A percentile compares a stretch with the other conserved stretches of the same genome.
These are phyloP conservation scores for Zaprionus lachaisei DNA, from an alignment of 1,140 invertebrate species.

Conservation along the genomic window DNA sequence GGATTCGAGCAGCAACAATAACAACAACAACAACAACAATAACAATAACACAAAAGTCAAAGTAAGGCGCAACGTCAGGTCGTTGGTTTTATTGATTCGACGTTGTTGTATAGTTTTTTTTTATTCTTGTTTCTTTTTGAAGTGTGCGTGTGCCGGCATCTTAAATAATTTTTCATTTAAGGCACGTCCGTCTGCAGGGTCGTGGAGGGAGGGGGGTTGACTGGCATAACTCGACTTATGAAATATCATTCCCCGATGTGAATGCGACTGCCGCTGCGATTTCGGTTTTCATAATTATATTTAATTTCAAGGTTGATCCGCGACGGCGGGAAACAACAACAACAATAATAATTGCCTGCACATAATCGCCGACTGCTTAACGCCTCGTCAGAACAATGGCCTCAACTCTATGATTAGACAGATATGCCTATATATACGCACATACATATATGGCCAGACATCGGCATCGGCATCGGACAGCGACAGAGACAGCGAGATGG, in stretches of 20 bases:
- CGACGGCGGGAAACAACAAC: conserved; percentile 64
- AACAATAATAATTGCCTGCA: neutral
- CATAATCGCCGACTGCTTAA: conserved; percentile 75
- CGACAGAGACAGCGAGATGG: neutral
- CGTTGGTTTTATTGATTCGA: conserved; percentile 77
- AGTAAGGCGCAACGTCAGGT: conserved; percentile 37
- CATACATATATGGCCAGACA: conserved; percentile 6
- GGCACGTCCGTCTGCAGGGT: conserved; percentile 51
- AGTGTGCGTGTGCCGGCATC: conserved; percentile 73
- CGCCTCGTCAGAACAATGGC: conserved; percentile 76
- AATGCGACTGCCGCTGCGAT: conserved; percentile 52
- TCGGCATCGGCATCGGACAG: neutral
- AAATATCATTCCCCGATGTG: conserved; percentile 72
- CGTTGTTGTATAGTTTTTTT: conserved; percentile 10
- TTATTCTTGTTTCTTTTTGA: conserved; percentile 40
- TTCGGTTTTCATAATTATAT: conserved; percentile 74
- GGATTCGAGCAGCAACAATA: conserved; percentile 24
- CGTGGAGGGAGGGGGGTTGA: no score
- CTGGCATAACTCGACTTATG: conserved; percentile 54
- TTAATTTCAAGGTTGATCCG: conserved; percentile 77
- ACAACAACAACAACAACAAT: conserved; percentile 21
- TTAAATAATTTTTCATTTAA: conserved; percentile 80
- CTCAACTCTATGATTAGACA: conserved; percentile 52
- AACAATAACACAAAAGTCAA: conserved; percentile 15
- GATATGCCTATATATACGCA: conserved; percentile 29